These are phyloP conservation scores for Eospalax fontanierii DNA, from an alignment of 2,797 vertebrate genomes.

Conservation along the genomic window DNA sequence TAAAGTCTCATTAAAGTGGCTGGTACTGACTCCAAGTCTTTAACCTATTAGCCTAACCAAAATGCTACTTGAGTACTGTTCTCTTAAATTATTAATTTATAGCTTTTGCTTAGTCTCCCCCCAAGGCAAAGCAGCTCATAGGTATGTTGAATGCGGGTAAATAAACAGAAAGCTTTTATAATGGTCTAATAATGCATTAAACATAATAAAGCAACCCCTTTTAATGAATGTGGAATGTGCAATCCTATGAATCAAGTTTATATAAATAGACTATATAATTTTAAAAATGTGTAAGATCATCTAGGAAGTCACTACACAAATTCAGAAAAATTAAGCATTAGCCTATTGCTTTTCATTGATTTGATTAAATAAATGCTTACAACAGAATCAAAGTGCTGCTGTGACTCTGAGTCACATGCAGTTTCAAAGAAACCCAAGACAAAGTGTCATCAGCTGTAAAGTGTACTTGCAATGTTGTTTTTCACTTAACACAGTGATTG, in stretches of 20 bases:
- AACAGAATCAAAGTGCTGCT: slow-evolving; percentile 73
- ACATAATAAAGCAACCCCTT: slow-evolving; percentile 75
- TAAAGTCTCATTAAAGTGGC: slow-evolving; percentile 77
- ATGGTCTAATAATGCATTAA: slow-evolving; percentile 64
- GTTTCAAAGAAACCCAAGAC: slow-evolving; percentile 74
- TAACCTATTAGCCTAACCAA: slow-evolving; percentile 76
- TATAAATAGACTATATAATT: slow-evolving; percentile 71
- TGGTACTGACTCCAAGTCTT: slow-evolving; percentile 71
- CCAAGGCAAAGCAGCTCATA: slow-evolving; percentile 67
- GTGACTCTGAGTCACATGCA: slow-evolving; percentile 66
- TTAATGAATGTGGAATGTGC: slow-evolving; percentile 71
- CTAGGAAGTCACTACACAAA: slow-evolving; percentile 75
- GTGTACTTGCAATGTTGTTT: slow-evolving; percentile 83
- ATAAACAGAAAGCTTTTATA: slow-evolving; percentile 77
- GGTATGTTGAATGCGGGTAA: slow-evolving; percentile 62
- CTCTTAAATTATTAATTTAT: slow-evolving; percentile 80
- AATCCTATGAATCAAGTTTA: slow-evolving; percentile 66
- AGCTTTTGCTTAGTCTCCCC: slow-evolving; percentile 77
- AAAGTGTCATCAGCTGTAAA: slow-evolving; percentile 82
- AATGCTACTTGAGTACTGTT: slow-evolving; percentile 74
- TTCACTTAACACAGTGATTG: slow-evolving; percentile 79
- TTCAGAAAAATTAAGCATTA: slow-evolving; percentile 79
- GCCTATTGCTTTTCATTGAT: slow-evolving; percentile 70
- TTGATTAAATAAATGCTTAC: slow-evolving; percentile 73
- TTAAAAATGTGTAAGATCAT: slow-evolving; percentile 55